These are phyloP conservation scores for Luperina testacea DNA, from an alignment of 2,888 invertebrate genomes.

Conservation along the genomic window DNA sequence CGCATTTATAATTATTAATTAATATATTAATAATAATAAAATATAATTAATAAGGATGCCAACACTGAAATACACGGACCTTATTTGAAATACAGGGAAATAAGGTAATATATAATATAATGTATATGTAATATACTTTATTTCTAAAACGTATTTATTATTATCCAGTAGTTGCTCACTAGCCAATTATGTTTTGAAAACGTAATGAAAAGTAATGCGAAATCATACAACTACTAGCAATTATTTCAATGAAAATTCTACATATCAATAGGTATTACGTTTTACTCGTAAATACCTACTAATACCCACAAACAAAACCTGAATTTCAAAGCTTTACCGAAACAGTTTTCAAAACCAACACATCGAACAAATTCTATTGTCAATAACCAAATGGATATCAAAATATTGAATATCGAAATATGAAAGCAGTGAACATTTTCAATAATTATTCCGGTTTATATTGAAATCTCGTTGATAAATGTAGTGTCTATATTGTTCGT, in stretches of 20 bases:
- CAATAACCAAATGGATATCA: slow-evolving; percentile 6
- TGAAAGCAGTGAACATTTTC: slow-evolving; percentile 17
- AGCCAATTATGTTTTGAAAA: background rate
- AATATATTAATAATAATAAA: too few relatives aligned
- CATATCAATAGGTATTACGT: background rate
- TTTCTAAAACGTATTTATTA: background rate
- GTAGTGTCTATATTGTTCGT: slow-evolving; percentile 19
- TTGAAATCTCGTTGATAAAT: slow-evolving; percentile 37
- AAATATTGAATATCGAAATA: slow-evolving; percentile 35
- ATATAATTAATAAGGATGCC: background rate
- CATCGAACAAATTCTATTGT: background rate
- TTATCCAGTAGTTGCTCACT: too few relatives aligned
- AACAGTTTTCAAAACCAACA: slow-evolving; percentile 2
- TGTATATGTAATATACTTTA: too few relatives aligned
- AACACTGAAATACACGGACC: background rate
- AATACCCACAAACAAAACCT: background rate
- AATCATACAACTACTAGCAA: background rate
- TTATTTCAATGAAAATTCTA: background rate
- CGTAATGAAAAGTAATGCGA: background rate
- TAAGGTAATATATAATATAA: too few relatives aligned
- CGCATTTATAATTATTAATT: too few relatives aligned
- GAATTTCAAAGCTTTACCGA: background rate
- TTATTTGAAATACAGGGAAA: background rate
- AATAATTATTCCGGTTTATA: slow-evolving; percentile 39
- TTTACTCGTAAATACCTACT: background rate